These are phyloP conservation scores for Platyscapa corneri DNA, from an alignment of 1,140 invertebrate genomes.

Conservation along the genomic window DNA sequence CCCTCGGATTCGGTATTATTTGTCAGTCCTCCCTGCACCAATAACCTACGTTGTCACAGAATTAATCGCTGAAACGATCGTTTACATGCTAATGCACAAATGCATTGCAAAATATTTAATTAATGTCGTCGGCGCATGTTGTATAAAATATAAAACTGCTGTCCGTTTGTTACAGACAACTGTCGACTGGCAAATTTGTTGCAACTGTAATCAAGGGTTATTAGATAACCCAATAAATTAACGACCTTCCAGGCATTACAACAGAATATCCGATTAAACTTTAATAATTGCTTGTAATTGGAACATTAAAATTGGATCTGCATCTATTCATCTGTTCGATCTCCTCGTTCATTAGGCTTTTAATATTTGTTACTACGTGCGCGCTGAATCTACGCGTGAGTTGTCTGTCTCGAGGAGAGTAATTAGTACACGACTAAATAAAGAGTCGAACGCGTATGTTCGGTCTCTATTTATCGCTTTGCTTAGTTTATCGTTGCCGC, in stretches of 20 bases:
- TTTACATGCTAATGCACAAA: not conserved
- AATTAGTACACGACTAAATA: not conserved
- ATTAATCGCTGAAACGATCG: constrained; percentile 4
- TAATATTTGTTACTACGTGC: not conserved
- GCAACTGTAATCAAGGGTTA: not conserved
- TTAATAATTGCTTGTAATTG: not conserved
- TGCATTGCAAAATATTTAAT: not conserved
- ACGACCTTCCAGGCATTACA: not conserved
- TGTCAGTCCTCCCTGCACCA: not conserved
- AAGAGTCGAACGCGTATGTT: too few relatives aligned
- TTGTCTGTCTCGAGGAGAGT: too few relatives aligned
- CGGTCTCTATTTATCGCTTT: too few relatives aligned
- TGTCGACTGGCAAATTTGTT: constrained; percentile 2
- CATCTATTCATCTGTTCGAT: not conserved
- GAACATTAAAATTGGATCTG: constrained; percentile 15
- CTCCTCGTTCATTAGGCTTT: not conserved
- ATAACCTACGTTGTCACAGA: not conserved
- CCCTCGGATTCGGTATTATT: not conserved
- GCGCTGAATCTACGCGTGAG: too few relatives aligned
- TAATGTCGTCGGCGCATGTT: not conserved
- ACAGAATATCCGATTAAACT: not conserved
- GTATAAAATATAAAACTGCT: not conserved
- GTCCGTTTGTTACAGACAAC: not conserved
- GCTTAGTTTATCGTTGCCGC: too few relatives aligned
- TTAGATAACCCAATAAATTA: not conserved